Evolutionary conservation across 2,113 vertebrate species (phyloP), one percentile per base, ranked within the genome.

Genomic region (Tachuris rubrigastra): DNA sequence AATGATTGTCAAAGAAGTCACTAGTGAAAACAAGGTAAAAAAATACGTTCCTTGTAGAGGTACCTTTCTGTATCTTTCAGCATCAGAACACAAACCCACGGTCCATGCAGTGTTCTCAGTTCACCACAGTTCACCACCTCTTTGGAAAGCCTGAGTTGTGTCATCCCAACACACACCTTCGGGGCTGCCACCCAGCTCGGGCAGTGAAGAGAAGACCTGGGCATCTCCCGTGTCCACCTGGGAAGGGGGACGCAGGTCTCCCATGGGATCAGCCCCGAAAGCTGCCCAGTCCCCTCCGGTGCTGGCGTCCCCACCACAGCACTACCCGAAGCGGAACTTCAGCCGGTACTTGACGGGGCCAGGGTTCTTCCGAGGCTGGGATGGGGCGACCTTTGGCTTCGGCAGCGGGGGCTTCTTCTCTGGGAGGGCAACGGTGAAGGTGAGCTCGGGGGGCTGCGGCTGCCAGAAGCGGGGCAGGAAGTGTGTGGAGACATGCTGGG

Each of bases 401-500:
- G 33, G 89, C 0, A 90, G 69, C 0, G 35, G 65, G 5, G 94
- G 85, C 93, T 98, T 98, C 97, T 98, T 98, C 50, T 98, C 97
- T 0, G 98, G 97, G n/a, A 98, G 97, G 2, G 98, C 97, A 35
- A 99, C 98, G 0, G 98, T 99, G 97, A 99, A 99, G 55, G 99
- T 98, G 3, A 98, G 98, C 83, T 99, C 98, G 0, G 97, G 94
- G 19, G 94, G 94, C 86, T 98, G 98, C 0, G 94, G 95, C 28
- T 98, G 96, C 83, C 97, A 93, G 91, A 99, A 98, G 69, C 99
- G 98, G 7, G 99, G 99, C 60, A 99, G 95, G 96, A 99, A 99
- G 93, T 99, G 99, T 0, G 99, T 99, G 60, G 99, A 99, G 69
- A 99, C 94, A 1, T 99, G 99, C 87, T 99, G 99, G n/a, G 99